Base-by-base conservation (phyloP, 2,797 vertebrate species). In the Sebastiscus albofasciatus region DNA sequence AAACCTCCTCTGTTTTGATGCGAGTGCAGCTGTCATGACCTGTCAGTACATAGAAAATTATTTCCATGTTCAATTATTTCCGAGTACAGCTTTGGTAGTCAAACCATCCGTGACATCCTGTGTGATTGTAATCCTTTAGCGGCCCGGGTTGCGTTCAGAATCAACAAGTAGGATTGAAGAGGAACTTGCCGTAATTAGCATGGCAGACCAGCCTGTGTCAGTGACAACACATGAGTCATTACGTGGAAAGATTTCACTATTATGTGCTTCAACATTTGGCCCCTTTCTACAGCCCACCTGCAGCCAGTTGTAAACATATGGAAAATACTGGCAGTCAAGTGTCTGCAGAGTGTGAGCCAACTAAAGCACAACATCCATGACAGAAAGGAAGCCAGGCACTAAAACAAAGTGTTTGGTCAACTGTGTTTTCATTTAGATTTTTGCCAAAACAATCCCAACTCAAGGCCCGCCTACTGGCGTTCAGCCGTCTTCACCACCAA, bases 141-240 rank as follows among this genome's bases (percentile, higher is more conserved):
- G 26, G n/a, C 72, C 60, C 4, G 6, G 52, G 66, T 20, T 78
- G 75, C 67, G 75, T 71, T 73, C 68, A 64, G 65, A 83, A 73
- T 87, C 81, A 89, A 85, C 69, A 75, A 75, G 74, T 61, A 24
- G 36, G 67, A 55, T 3, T 49, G 34, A 76, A 66, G 66, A 67
- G 69, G 65, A 79, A 52, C 80, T 67, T 18, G 9, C 55, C 3
- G 8, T 80, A 73, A 84, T 87, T 76, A 82, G 64, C 29, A 65
- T 6, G 33, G 46, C 18, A 66, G 70, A 79, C 36, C 20, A 33
- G 74, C 59, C 59, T 46, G 65, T 33, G 74, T 79, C 71, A 81
- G 59, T 74, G 73, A 77, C 77, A 82, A 67, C 81, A 74, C 31
- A 49, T 55, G 72, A 86, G 79, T 62, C 82, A 76, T 75, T 77